Base-by-base conservation (phyloP, 1,140 invertebrate genomes). In the Achatina immaculata region DNA sequence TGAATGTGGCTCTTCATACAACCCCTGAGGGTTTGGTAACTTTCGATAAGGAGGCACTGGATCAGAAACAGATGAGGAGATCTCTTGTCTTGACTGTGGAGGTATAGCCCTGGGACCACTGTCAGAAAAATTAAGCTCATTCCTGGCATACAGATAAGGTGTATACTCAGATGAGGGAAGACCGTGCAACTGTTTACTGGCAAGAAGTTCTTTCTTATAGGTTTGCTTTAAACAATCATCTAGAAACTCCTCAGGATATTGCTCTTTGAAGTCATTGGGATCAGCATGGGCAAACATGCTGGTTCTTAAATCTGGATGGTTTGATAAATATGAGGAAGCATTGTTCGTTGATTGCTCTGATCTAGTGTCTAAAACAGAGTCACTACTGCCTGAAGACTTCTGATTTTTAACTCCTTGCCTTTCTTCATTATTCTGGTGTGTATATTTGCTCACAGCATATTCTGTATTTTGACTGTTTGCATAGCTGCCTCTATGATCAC, bases 261-360 rank as follows among this genome's bases (percentile, higher is more conserved):
- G 9, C 40, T 42, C 68, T 69, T 19, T 40, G 42, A 42, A 65
- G 16, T 77, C 74, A 4, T 34, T 62, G 2, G 74, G 19, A 51
- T 65, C 74, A 62, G 55, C 48, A 36, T 77, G 51, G 34, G 74
- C 51, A 38, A 77, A 36, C 34, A 77, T 51, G 55, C 74, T 77
- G 36, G 38, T 51, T 28, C 55, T 31, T n/a, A 51, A 4, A 19
- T 19, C n/a, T 3, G 72, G 51, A 21, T 11, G 2, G 0, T 42
- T 51, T 7, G 72, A 31, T 6, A 62, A 62, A 31, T 62, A 28
- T 48, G 45, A 1, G 36, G 42, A 36, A 31, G 16, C 28, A 65
- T 55, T 36, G 38, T 28, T 34, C 16, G 4, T 40, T 14, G 74
- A 76, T 38, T 16, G 31, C 16, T 55, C 31, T 65, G 74, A 76